These are phyloP conservation scores for Philhelius pedissequus DNA, from an alignment of 2,888 invertebrate species.

Conservation along the genomic window DNA sequence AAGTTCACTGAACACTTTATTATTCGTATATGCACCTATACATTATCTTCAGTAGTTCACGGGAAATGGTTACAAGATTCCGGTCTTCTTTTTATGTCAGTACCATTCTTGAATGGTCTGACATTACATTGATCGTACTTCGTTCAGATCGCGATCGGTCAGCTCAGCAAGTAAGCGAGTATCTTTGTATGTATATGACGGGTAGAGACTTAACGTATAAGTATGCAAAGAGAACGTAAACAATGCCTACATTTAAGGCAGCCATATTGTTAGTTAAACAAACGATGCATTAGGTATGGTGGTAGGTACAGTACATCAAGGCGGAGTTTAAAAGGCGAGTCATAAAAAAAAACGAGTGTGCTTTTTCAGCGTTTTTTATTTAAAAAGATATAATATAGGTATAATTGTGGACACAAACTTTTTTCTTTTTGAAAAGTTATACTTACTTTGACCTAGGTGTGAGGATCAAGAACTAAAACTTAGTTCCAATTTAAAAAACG, in stretches of 20 bases:
- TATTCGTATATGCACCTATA: too few relatives aligned
- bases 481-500: too few relatives aligned
- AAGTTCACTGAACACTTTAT: background rate
- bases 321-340: conserved; percentile 39
- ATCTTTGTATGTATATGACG: background rate
- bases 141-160: background rate
- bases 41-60: background rate
- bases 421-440: too few relatives aligned
- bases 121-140: background rate
- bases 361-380: background rate
- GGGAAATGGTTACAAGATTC: conserved; percentile 9
- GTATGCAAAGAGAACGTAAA: conserved; percentile 12
- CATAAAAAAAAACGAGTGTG: background rate
- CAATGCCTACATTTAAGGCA: conserved; percentile 36
- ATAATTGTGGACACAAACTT: too few relatives aligned
- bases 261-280: conserved; percentile 61
- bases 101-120: background rate
- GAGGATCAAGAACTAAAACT: too few relatives aligned
- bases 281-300: conserved; percentile 42
- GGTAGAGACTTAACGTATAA: background rate
- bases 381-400: background rate
- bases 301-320: conserved; percentile 20
- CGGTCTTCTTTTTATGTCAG: background rate
- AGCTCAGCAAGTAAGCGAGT: background rate
- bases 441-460: background rate